These are phyloP conservation scores for Hoplostethus atlanticus DNA, from an alignment of 2,797 vertebrate species.

Conservation along the genomic window DNA sequence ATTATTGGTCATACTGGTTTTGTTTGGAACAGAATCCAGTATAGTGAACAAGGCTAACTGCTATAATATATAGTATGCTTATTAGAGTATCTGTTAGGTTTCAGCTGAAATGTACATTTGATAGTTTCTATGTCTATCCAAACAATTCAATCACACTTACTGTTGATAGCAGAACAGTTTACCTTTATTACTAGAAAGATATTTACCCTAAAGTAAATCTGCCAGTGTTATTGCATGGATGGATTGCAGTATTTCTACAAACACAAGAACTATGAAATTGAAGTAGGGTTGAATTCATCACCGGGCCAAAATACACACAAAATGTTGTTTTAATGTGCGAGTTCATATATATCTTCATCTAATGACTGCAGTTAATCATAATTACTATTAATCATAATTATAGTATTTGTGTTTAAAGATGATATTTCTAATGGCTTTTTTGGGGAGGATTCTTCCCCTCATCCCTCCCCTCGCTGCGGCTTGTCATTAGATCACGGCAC, in stretches of 20 bases:
- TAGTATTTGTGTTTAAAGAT: slow-evolving; percentile 68
- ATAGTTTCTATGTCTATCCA: slow-evolving; percentile 18
- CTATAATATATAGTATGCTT: background rate
- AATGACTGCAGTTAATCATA: slow-evolving; percentile 63
- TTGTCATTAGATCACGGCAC: slow-evolving; percentile 69
- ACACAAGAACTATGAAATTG: slow-evolving; percentile 47
- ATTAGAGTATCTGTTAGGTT: background rate
- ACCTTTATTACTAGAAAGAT: slow-evolving; percentile 17
- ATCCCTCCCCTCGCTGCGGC: slow-evolving; percentile 39
- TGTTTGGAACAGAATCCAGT: background rate
- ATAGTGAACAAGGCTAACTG: background rate
- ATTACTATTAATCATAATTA: slow-evolving; percentile 70
- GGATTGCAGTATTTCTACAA: slow-evolving; percentile 32
- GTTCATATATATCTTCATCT: slow-evolving; percentile 40
- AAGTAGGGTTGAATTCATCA: slow-evolving; percentile 39
- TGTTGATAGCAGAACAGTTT: slow-evolving; percentile 22
- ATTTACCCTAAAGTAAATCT: slow-evolving; percentile 32
- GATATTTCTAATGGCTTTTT: slow-evolving; percentile 72
- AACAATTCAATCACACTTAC: slow-evolving; percentile 30
- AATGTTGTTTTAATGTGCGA: slow-evolving; percentile 45
- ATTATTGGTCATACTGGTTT: background rate
- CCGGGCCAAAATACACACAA: slow-evolving; percentile 38
- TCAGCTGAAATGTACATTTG: background rate
- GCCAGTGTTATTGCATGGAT: slow-evolving; percentile 34
- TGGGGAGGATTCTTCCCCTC: slow-evolving; percentile 58